Conservation (phyloP, 2,797 vertebrate species). For the Acanthis flammea region DNA sequence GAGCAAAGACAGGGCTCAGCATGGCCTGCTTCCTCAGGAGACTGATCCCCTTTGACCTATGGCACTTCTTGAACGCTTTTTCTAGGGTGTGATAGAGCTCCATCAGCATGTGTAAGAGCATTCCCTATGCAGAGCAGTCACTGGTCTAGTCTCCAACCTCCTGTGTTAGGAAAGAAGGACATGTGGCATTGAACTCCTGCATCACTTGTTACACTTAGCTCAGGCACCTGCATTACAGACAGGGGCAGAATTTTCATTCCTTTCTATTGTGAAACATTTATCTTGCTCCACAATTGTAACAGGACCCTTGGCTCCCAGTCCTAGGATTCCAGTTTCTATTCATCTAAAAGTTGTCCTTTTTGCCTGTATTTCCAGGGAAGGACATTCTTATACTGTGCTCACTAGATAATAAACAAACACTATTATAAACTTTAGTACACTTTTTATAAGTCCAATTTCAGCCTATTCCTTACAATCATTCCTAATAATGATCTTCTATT, state of each 20-base stretch:
- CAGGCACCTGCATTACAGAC: background rate
- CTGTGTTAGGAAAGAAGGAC: background rate
- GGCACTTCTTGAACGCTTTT: background rate
- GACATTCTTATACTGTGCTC: background rate
- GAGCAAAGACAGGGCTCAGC: background rate
- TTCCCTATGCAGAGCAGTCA: background rate
- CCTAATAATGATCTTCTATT: background rate
- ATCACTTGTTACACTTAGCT: background rate
- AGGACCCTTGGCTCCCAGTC: background rate
- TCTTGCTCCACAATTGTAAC: background rate
- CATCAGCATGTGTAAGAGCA: background rate
- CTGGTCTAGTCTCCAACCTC: background rate
- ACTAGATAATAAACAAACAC: background rate
- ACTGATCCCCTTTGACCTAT: background rate
- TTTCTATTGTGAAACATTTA: background rate
- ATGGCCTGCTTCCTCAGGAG: fast-evolving
- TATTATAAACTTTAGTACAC: background rate
- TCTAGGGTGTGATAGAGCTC: background rate
- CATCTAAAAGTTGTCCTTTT: background rate
- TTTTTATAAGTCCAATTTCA: background rate
- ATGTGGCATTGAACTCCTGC: background rate
- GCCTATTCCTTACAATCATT: background rate
- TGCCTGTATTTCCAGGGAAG: background rate
- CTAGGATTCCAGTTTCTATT: background rate
- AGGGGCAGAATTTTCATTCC: background rate